phyloP scores from a whole-genome alignment of 2,113 vertebrate species.

The Leptocoma aspasia region DNA sequence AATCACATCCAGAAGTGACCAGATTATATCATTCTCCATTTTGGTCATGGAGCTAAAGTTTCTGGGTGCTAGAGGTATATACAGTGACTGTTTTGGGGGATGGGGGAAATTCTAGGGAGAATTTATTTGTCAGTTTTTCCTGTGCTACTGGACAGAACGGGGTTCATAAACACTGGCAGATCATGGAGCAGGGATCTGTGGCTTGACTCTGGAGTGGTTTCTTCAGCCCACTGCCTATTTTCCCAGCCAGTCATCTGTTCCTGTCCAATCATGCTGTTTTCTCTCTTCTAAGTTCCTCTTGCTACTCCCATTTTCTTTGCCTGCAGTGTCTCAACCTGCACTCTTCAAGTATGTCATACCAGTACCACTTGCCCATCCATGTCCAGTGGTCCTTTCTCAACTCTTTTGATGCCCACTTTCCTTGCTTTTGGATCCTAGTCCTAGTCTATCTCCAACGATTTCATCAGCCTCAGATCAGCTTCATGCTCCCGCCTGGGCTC shows the following conservation, averaged over 20 bases:
- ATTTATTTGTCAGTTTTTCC: neutral
- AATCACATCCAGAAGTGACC: neutral
- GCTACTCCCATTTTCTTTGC: neutral
- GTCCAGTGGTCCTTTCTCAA: neutral
- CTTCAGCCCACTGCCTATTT: neutral
- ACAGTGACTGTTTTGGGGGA: rapidly evolving
- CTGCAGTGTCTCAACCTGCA: neutral
- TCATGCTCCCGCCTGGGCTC: neutral
- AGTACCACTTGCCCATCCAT: too few species aligned
- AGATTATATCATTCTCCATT: neutral
- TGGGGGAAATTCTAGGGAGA: neutral
- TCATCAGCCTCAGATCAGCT: neutral
- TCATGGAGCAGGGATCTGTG: neutral
- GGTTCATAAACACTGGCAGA: neutral
- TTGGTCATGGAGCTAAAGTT: neutral
- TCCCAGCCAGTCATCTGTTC: neutral
- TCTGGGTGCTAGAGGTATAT: neutral
- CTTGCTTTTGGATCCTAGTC: neutral
- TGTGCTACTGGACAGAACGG: neutral
- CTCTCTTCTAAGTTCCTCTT: neutral
- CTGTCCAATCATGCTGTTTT: neutral
- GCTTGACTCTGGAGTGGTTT: neutral
- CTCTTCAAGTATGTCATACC: neutral
- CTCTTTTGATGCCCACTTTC: neutral
- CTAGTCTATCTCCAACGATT: neutral